Conservation (phyloP, 1,140 invertebrate species). For the Agrypnia vestita region DNA sequence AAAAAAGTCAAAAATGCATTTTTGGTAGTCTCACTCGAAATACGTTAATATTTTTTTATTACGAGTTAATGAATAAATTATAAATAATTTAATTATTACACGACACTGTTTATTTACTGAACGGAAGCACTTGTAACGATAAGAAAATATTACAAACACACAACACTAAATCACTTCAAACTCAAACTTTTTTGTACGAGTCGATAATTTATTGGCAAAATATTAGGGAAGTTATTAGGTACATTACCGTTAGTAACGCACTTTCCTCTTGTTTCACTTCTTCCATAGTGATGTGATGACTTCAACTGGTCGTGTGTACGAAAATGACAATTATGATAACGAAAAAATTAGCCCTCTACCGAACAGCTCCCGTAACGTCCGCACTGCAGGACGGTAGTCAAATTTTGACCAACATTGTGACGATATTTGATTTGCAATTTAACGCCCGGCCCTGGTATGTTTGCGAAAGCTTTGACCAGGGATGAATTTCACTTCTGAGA, state of each 20-base stretch:
- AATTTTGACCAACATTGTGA: conserved; percentile 31
- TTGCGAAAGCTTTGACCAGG: conserved; percentile 24
- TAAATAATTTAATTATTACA: no score
- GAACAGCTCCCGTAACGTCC: background rate
- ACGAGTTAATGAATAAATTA: no score
- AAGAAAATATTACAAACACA: no score
- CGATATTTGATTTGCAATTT: conserved; percentile 37
- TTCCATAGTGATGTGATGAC: background rate
- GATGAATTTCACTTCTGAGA: background rate
- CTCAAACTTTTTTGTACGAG: no score
- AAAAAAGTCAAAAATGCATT: no score
- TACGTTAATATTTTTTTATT: no score
- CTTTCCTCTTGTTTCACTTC: background rate
- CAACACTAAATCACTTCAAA: no score
- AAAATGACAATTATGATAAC: background rate
- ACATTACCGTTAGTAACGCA: conserved; percentile 6
- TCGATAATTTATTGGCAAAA: no score
- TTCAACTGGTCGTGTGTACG: no score
- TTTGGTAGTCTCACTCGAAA: no score
- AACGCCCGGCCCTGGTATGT: conserved; percentile 21
- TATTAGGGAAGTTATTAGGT: background rate
- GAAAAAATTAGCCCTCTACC: background rate
- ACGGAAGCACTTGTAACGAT: no score
- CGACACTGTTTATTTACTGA: no score
- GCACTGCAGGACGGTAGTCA: conserved; percentile 14